Evolutionary conservation across 35 echinoderm and acorn worm species (phyloP), one percentile per base, ranked within the genome.

Genomic region (Ptychodera flava): DNA sequence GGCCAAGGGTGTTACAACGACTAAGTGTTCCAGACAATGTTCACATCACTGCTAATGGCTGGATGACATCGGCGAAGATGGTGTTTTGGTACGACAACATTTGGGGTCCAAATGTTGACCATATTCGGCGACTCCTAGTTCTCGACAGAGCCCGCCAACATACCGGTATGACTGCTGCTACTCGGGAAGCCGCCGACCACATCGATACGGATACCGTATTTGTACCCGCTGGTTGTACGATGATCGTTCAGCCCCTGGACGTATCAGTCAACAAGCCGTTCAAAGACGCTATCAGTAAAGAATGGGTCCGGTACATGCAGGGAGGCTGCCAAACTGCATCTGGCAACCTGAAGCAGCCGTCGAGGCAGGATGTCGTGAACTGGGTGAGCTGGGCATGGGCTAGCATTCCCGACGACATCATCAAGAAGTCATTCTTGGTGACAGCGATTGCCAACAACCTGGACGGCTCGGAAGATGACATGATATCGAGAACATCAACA

Each of bases 251-350:
- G 80, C 80, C 80, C 0, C 31, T 82, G 80, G 80, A 82, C 31
- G 80, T 87, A 16, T 28, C 31, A 29, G 85, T 87, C 12, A 87
- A 87, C 30, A 52, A 45, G 31, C 76, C 85, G n/a, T 87, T 87
- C 36, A 87, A 87, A 31, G 33, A 78, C 77, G 77, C n/a, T 27
- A 36, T 87, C 33, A 32, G 85, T 0, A 29, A 34, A 34, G 28
- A 78, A 15, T 87, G 85, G 85, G 79, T 76, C 1, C 16, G 79
- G 12, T 87, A 34, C 34, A 79, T n/a, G n/a, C n/a, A n/a, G n/a
- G n/a, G n/a, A n/a, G n/a, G n/a, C n/a, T n/a, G n/a, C 45, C 6
- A 22, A 64, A 87, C 85, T 16, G 52, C 85, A 16, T 33, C 31
- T 35, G 85, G 85, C 1, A 87, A 87, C 32, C 30, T 87, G 32